Evolutionary conservation across 2,888 invertebrate genomes (phyloP), one percentile per base, ranked within the genome.

Genomic region (Sphaerophoria rueppellii): DNA sequence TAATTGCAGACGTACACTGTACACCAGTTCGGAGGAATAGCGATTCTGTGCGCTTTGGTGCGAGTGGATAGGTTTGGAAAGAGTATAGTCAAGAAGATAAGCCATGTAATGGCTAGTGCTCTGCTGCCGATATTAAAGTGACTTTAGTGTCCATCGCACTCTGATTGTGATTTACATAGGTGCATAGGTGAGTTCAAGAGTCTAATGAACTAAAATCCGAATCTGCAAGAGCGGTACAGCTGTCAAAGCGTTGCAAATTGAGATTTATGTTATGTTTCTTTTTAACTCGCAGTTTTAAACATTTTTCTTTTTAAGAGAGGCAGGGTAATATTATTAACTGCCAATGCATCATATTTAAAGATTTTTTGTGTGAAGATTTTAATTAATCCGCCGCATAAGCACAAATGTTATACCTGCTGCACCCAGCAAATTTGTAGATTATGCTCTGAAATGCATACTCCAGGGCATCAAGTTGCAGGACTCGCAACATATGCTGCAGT

Each of bases 121-220:
- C n/a, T 37, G 57, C 69, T 65, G 85, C 50, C 69, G 40, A 76
- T 80, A 71, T 60, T 16, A 43, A 7, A 7, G 12, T 12, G 43
- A 11, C 11, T 40, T 40, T 11, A 58, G 52, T 32, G 76, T 76
- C 80, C 63, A 80, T 72, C 61, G 69, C 48, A 72, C 50, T 76
- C 55, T 85, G 85, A 85, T 85, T 85, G 76, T 81, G 85, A 85
- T 85, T 85, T 81, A 24, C 24, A 24, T 24, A 85, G 71, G 73
- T 70, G 58, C 54, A 34, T 69, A 69, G 4, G 70, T 74, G 24
- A 60, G 75, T 74, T 60, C 72, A 40, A 35, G 58, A 35, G 58
- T 67, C 54, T 60, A 50, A 79, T 71, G 74, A 61, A 60, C 58
- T 46, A 11, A 55, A 60, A 54, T 43, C 73, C 14, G 32, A 65